Evolutionary conservation across 2,113 vertebrate species (phyloP).

Genomic region (Phrynocephalus versicolor): DNA sequence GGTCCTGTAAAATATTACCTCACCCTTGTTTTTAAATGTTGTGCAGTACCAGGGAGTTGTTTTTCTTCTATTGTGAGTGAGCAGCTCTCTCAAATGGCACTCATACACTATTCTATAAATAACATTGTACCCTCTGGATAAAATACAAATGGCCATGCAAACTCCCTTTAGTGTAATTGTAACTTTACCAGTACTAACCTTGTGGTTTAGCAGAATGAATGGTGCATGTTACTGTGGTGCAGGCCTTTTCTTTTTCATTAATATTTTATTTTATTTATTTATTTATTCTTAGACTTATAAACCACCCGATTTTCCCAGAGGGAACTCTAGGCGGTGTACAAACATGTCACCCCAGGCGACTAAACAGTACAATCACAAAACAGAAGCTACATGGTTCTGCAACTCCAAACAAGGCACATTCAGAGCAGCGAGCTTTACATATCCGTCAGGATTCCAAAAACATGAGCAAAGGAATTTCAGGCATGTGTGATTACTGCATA

Average conservation of each 20-base stretch:
- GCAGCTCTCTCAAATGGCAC: not conserved
- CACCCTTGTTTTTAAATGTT: no score
- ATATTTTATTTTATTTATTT: no score
- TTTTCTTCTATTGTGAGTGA: not conserved
- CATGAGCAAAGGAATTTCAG: not conserved
- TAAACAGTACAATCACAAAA: no score
- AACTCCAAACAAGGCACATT: not conserved
- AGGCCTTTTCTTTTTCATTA: conserved; percentile 24
- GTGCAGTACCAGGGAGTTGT: no score
- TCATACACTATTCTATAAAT: not conserved
- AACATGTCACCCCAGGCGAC: no score
- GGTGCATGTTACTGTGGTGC: conserved; percentile 24
- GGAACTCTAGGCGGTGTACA: no score
- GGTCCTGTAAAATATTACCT: no score
- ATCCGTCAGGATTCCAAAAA: not conserved
- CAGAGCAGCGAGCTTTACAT: not conserved
- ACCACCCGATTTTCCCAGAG: no score
- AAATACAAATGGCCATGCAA: conserved; percentile 4
- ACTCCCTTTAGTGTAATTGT: conserved; percentile 5
- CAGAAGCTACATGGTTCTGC: conserved; percentile 21
- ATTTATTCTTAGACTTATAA: no score
- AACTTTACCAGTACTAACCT: conserved; percentile 12
- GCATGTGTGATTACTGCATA: not conserved
- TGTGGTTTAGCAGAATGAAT: conserved; percentile 14
- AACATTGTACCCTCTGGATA: not conserved